Percentiles rank a stretch among this genome's conserved stretches.
phyloP scores from a whole-genome alignment of 2,113 vertebrate genomes.

The Mystacornis crossleyi region DNA sequence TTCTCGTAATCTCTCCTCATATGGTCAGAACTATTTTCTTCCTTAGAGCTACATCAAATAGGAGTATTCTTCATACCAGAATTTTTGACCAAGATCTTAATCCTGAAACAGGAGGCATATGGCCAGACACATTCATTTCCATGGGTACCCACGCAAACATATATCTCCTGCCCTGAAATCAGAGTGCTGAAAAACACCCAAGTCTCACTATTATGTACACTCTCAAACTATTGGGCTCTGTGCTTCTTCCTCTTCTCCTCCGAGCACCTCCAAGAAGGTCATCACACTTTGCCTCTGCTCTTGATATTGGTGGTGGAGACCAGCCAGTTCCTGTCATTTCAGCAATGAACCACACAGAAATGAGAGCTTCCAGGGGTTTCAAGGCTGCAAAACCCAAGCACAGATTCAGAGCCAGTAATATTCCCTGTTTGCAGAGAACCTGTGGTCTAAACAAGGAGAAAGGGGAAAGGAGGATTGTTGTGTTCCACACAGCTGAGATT shows the following conservation, averaged over 20 bases:
- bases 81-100: neutral
- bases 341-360: neutral
- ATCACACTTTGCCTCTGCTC: neutral
- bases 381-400: neutral
- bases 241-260: neutral
- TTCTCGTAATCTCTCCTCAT: neutral
- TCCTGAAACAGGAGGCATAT: neutral
- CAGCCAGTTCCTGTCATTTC: neutral
- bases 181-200: neutral
- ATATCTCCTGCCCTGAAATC: neutral
- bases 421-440: neutral
- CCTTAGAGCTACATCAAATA: neutral
- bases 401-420: neutral
- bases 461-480: neutral
- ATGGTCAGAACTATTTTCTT: neutral
- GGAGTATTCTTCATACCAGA: neutral
- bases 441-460: neutral
- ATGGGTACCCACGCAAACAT: neutral
- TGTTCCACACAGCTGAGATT: neutral
- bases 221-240: neutral
- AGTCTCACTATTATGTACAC: neutral
- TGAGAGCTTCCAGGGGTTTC: neutral
- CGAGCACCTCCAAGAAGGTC: neutral
- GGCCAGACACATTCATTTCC: neutral
- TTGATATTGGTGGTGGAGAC: neutral